Evolutionary conservation across 2,888 invertebrate species (phyloP).

Genomic region (Tenthredo scrophulariae): DNA sequence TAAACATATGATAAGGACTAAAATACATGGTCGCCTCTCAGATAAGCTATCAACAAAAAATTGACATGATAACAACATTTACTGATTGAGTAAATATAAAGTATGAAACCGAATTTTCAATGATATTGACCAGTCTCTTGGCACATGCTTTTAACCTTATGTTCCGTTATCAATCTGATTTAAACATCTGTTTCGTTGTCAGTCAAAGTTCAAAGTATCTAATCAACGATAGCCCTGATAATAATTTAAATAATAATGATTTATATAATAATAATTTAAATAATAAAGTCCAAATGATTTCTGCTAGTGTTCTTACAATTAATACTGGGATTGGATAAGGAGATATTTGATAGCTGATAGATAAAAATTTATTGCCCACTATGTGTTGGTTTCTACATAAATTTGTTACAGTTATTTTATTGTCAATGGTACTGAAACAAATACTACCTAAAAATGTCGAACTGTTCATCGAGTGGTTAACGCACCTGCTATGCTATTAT

Average conservation of each 20-base stretch:
- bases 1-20: neutral
- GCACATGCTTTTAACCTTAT: neutral
- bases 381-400: neutral
- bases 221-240: too few relatives aligned
- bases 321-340: neutral
- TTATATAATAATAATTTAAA: too few relatives aligned
- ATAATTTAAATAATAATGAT: too few relatives aligned
- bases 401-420: neutral
- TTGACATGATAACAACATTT: neutral
- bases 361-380: neutral
- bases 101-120: neutral
- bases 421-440: neutral
- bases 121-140: neutral
- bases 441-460: neutral
- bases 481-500: neutral
- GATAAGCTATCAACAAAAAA: neutral
- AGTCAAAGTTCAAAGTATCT: too few relatives aligned
- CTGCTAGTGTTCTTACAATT: neutral
- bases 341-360: too few relatives aligned
- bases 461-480: neutral
- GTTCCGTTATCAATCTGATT: neutral
- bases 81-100: neutral
- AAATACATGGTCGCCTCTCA: neutral
- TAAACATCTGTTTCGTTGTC: neutral
- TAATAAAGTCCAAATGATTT: too few relatives aligned